These are phyloP conservation scores for Auanema freiburgensis DNA, from an alignment of 2,888 invertebrate genomes.

Conservation along the genomic window DNA sequence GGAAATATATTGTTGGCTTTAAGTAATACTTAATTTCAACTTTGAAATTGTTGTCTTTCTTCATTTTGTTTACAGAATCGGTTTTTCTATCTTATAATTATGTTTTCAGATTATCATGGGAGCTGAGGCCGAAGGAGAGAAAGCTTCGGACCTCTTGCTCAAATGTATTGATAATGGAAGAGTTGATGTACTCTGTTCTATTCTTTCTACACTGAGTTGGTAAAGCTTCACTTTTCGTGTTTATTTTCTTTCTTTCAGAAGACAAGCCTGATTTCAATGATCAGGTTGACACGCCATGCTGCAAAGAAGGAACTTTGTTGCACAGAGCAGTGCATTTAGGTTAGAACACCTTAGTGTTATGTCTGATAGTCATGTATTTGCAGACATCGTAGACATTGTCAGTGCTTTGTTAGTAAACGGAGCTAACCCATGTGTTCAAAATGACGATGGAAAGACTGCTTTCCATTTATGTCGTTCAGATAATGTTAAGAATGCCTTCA, in stretches of 20 bases:
- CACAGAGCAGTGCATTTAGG: conserved; percentile 63
- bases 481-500: conserved; percentile 70
- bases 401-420: conserved; percentile 71
- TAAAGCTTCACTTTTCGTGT: background rate
- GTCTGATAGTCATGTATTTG: conserved; percentile 7
- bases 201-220: conserved; percentile 51
- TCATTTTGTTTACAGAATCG: too few relatives aligned
- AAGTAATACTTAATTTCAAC: too few relatives aligned
- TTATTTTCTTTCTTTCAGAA: conserved; percentile 28
- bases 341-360: conserved; percentile 3
- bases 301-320: conserved; percentile 65
- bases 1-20: too few relatives aligned
- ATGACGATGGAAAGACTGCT: conserved; percentile 70
- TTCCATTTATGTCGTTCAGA: conserved; percentile 66
- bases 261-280: conserved; percentile 40
- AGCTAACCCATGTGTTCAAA: conserved; percentile 71
- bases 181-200: conserved; percentile 53
- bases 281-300: conserved; percentile 47
- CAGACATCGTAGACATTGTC: conserved; percentile 66
- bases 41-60: too few relatives aligned
- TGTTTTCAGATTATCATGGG: conserved; percentile 5
- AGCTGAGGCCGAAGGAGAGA: conserved; percentile 5
- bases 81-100: too few relatives aligned
- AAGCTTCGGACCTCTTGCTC: conserved; percentile 34
- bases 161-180: conserved; percentile 50